Evolutionary conservation across 2,113 vertebrate genomes (phyloP), one percentile per base, ranked within the genome.

Genomic region (Clinocottus analis): DNA sequence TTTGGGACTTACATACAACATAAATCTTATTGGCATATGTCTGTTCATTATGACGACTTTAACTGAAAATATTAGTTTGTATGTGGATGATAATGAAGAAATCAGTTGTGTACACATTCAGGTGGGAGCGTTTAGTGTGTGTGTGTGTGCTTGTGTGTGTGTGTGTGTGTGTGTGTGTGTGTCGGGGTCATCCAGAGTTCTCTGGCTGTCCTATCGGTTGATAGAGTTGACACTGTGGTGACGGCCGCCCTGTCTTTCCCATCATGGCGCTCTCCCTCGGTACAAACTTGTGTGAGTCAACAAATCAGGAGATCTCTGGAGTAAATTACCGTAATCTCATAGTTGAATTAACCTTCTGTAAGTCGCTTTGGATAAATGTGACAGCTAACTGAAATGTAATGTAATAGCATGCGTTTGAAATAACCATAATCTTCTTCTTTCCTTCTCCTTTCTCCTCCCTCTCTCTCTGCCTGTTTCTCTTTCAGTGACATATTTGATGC

Each of bases 401-500:
- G 4, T 6, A 3, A 33, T 11, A 45, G 19, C n/a, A 69, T 19
- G 49, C 56, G 56, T 74, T 25, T 0, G 16, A 68, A 66, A 72
- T 70, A 67, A 73, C 47, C 33, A 17, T 80, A 13, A 62, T 58
- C 29, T 63, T 12, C 39, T 21, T 59, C 61, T 39, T 29, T 68
- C 19, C 43, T 14, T 47, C 23, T 59, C 27, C 31, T 31, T 63
- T 41, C 21, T 49, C 69, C 8, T 49, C 23, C 55, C 33, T 27
- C 45, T 47, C 5, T 56, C 27, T 66, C 6, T 81, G 23, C 73
- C 23, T 72, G 17, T 74, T 86, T 92, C 64, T 91, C 84, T 91
- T 84, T 5, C 91, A 99, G 98, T 90, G 98, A 99, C 92, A 99
- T 99, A 89, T 99, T 99, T 9, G 98, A 99, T 59, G 98, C 98